Evolutionary conservation across 1,140 invertebrate genomes (phyloP).

Genomic region (Bilobella aurantiaca): DNA sequence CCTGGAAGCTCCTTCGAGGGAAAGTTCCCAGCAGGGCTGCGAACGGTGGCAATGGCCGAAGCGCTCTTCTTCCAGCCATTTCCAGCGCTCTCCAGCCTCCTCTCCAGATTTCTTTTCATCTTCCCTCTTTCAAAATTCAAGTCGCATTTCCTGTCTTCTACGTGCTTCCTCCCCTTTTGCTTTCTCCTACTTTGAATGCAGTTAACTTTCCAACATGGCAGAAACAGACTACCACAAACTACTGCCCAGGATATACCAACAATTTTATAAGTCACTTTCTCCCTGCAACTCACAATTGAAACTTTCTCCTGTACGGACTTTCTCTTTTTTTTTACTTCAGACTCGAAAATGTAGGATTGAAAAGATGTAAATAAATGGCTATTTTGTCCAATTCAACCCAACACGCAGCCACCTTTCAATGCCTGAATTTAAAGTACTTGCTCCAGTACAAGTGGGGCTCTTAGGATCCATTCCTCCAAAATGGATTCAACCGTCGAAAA

Average conservation of each 20-base stretch:
- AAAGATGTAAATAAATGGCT: neutral
- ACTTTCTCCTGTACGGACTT: neutral
- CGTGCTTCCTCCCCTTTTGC: neutral
- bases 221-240: neutral
- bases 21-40: neutral
- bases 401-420: neutral
- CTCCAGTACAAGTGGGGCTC: neutral
- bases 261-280: neutral
- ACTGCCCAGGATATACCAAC: neutral
- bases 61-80: too few species aligned
- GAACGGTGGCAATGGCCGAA: too few species aligned
- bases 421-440: neutral
- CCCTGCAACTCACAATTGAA: neutral
- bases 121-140: neutral
- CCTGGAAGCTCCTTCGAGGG: neutral
- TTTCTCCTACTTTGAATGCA: neutral
- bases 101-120: neutral
- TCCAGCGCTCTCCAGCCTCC: too few species aligned
- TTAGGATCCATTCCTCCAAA: neutral
- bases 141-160: neutral
- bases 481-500: neutral
- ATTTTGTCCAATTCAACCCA: neutral
- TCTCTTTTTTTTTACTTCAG: neutral
- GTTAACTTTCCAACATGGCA: neutral
- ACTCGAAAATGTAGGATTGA: neutral